A percentile compares a stretch with the other conserved stretches of the same genome.
Conservation (phyloP, 2,113 vertebrate species). For the Salvelinus sp. region DNA sequence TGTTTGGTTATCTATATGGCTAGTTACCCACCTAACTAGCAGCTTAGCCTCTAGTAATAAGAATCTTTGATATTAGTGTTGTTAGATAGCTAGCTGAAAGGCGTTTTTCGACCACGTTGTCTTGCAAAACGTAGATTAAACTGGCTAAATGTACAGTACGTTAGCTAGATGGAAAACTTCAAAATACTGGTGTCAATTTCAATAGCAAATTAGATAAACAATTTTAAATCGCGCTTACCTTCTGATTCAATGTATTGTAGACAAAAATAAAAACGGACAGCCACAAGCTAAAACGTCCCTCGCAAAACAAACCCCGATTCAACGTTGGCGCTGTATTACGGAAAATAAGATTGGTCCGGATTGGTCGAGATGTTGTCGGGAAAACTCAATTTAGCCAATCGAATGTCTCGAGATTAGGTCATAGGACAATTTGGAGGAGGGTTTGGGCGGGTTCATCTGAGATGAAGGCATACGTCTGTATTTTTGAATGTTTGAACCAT, state of each 20-base stretch:
- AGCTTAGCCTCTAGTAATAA: too few relatives aligned
- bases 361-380: constrained; percentile 58
- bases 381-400: constrained; percentile 48
- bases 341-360: constrained; percentile 14
- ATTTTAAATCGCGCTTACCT: neutral
- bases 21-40: too few relatives aligned
- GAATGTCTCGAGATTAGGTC: neutral
- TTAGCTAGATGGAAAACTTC: neutral
- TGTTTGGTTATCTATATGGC: too few relatives aligned
- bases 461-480: neutral
- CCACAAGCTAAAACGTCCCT: neutral
- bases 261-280: neutral
- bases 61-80: neutral
- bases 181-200: neutral
- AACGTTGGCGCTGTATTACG: constrained; percentile 47
- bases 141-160: neutral
- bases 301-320: constrained; percentile 23
- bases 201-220: neutral
- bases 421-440: constrained; percentile 4
- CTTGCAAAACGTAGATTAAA: neutral
- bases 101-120: neutral
- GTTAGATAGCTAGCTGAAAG: too few relatives aligned
- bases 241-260: neutral
- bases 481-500: constrained; percentile 71
- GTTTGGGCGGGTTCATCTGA: neutral